Conservation (phyloP, 30 jellyfish, hydroid and myxozoan species). For the Aurelia coerulea region DNA sequence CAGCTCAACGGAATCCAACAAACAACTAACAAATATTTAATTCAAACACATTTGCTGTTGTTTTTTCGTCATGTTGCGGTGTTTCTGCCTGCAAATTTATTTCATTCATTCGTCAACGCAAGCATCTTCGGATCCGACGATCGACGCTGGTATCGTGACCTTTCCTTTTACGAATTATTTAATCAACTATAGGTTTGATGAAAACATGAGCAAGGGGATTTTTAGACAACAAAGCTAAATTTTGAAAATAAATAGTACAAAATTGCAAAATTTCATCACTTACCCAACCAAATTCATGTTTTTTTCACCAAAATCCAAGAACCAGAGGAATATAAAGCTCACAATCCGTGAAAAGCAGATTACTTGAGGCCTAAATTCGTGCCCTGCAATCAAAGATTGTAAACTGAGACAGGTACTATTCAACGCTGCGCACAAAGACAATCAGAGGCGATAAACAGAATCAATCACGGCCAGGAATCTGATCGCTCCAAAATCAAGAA, state of each 20-base stretch:
- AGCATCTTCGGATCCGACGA: no score
- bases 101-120: no score
- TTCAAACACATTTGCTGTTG: no score
- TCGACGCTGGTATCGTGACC: no score
- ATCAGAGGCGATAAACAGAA: background rate
- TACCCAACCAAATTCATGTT: constrained; percentile 1
- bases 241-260: no score
- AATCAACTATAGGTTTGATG: background rate
- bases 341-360: background rate
- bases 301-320: background rate
- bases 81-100: no score
- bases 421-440: constrained; percentile 31
- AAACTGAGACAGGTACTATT: constrained; percentile 25
- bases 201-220: background rate
- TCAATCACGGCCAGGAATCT: background rate
- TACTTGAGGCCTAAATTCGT: background rate
- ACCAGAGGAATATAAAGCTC: background rate
- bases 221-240: no score
- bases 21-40: no score
- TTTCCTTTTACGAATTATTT: no score
- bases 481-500: background rate
- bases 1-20: no score
- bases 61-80: no score
- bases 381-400: background rate
- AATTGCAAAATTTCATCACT: background rate